phyloP scores from a whole-genome alignment of 2,888 invertebrate species.

The Drosophila hamatofila region DNA sequence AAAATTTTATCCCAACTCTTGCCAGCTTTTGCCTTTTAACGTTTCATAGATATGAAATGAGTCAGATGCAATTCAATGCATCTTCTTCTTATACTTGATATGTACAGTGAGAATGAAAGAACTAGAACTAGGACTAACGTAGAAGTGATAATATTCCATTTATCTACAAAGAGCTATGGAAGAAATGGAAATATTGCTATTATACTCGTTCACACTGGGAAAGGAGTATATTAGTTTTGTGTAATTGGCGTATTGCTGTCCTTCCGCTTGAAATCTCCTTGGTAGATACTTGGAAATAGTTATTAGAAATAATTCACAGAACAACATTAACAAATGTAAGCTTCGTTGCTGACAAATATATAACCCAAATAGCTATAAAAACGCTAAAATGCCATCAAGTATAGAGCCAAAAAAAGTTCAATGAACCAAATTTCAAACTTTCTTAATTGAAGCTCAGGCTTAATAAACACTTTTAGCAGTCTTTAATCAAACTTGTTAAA shows the following conservation, averaged over 20 bases:
- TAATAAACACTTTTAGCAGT: constrained; percentile 36
- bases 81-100: neutral
- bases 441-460: constrained; percentile 22
- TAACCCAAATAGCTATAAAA: neutral
- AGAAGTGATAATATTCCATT: too few species aligned
- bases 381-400: neutral
- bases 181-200: too few species aligned
- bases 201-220: too few species aligned
- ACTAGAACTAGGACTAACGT: too few species aligned
- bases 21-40: neutral
- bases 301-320: neutral
- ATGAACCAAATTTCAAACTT: constrained; percentile 37
- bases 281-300: too few species aligned
- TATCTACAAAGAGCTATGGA: too few species aligned
- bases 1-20: constrained; percentile 19
- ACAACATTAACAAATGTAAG: neutral
- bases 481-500: constrained; percentile 13
- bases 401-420: constrained; percentile 28
- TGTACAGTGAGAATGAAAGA: neutral
- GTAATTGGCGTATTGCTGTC: too few species aligned
- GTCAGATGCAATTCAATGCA: neutral
- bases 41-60: neutral
- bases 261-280: too few species aligned
- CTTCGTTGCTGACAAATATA: neutral
- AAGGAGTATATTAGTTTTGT: too few species aligned